A percentile compares a stretch with the other conserved stretches of the same genome.
Conservation (phyloP, 1,140 invertebrate genomes). For the Maconellicoccus hirsutus region DNA sequence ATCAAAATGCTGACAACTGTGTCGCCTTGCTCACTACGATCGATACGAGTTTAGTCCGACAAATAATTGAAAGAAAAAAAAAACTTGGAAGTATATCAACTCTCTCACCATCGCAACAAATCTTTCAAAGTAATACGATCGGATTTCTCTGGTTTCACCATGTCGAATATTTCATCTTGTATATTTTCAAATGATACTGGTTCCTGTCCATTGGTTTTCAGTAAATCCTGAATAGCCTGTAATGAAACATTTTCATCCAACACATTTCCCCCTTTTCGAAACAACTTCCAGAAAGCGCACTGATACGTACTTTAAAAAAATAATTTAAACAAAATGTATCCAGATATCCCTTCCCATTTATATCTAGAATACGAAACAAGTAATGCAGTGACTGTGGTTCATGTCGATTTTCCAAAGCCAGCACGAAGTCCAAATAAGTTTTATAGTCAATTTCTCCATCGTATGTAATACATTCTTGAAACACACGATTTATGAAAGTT, state of each 20-base stretch:
- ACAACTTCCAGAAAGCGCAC: too few species aligned
- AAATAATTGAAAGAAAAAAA: neutral
- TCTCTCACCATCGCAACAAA: slow-evolving; percentile 46
- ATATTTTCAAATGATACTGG: slow-evolving; percentile 85
- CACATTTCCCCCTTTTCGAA: neutral
- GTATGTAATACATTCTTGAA: slow-evolving; percentile 90
- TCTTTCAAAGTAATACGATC: slow-evolving; percentile 78
- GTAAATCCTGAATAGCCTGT: slow-evolving; percentile 80
- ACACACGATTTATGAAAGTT: slow-evolving; percentile 83
- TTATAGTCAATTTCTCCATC: slow-evolving; percentile 98
- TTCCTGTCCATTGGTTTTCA: slow-evolving; percentile 70
- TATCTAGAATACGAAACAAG: slow-evolving; percentile 83
- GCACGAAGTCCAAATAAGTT: slow-evolving; percentile 87
- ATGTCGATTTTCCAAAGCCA: slow-evolving; percentile 83
- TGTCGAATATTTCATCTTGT: slow-evolving; percentile 96
- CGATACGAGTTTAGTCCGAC: neutral
- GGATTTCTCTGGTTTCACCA: slow-evolving; percentile 82
- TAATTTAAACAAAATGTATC: slow-evolving; percentile 84
- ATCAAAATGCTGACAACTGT: slow-evolving; percentile 88
- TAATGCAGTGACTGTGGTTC: slow-evolving; percentile 86
- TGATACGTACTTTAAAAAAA: slow-evolving; percentile 66
- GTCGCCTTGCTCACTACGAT: slow-evolving; percentile 69
- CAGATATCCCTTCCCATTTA: slow-evolving; percentile 74
- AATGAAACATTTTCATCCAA: slow-evolving; percentile 28
- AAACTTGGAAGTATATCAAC: neutral